A percentile compares a stretch with the other conserved stretches of the same genome.
Evolutionary conservation across 2,113 vertebrate species (phyloP).

Genomic region (Gymnorhina tibicen): DNA sequence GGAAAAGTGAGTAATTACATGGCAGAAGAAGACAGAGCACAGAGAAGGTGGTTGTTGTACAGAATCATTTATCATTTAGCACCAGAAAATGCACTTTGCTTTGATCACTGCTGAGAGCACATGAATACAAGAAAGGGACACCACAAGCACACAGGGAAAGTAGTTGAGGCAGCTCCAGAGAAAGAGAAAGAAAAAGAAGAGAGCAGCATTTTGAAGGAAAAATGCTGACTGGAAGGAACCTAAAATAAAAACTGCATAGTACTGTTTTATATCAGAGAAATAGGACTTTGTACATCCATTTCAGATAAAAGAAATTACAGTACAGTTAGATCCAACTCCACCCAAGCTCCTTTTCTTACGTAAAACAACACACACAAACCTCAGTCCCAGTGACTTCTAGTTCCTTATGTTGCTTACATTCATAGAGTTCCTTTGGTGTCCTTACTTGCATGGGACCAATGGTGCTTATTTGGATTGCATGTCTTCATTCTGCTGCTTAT

Average conservation of each 20-base stretch:
- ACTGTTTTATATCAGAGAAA: not conserved
- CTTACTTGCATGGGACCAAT: not conserved
- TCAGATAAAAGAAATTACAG: not conserved
- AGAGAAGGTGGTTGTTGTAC: not conserved
- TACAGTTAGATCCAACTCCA: not conserved
- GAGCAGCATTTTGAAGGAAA: not conserved
- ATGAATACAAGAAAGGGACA: not conserved
- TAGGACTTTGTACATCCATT: conserved; percentile 18
- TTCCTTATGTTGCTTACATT: not conserved
- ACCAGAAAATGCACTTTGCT: not conserved
- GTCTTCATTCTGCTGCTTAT: not conserved
- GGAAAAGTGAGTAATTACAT: not conserved
- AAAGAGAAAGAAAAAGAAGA: not conserved
- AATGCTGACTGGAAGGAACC: not conserved
- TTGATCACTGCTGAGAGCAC: not conserved
- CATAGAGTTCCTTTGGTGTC: not conserved
- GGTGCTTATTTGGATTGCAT: not conserved
- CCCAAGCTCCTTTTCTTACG: not conserved
- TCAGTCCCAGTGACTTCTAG: not conserved
- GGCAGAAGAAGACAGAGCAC: not conserved
- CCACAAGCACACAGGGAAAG: not conserved
- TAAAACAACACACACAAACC: not conserved
- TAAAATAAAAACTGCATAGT: not conserved
- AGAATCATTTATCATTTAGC: not conserved
- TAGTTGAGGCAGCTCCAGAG: not conserved